Percentiles rank a stretch among this genome's conserved stretches.
Evolutionary conservation across 1,140 invertebrate genomes (phyloP).

Genomic region (Calephelis nemesis): DNA sequence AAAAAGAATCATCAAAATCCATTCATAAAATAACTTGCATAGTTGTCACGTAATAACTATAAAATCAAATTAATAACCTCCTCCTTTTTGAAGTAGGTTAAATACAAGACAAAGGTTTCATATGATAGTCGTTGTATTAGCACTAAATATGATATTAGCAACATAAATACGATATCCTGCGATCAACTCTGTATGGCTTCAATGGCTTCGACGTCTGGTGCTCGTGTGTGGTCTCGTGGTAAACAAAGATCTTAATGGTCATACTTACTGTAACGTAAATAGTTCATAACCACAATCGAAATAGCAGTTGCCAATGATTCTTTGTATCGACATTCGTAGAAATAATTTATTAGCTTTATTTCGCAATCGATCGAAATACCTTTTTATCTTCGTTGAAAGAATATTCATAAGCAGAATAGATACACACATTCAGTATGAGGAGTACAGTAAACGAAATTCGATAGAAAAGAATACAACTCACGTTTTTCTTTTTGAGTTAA

Average conservation of each 20-base stretch:
- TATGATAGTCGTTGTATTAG: background rate
- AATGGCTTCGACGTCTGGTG: slow-evolving; percentile 50
- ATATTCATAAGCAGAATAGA: too few species aligned
- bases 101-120: slow-evolving; percentile 18
- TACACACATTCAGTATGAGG: too few species aligned
- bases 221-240: slow-evolving; percentile 66
- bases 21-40: too few species aligned
- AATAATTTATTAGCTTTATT: slow-evolving; percentile 29
- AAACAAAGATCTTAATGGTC: slow-evolving; percentile 71
- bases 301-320: slow-evolving; percentile 60
- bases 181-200: slow-evolving; percentile 71
- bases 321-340: slow-evolving; percentile 52
- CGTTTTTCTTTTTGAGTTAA: too few species aligned
- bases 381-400: background rate
- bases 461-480: too few species aligned
- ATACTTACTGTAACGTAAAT: slow-evolving; percentile 56
- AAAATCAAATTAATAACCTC: too few species aligned
- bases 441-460: too few species aligned
- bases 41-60: too few species aligned
- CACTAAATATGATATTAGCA: slow-evolving; percentile 63
- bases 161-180: slow-evolving; percentile 73
- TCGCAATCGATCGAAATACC: background rate
- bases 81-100: too few species aligned
- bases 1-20: too few species aligned
- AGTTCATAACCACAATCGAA: slow-evolving; percentile 69